Conservation (phyloP, 2,888 invertebrate genomes). For the Mellilla xanthometata region DNA sequence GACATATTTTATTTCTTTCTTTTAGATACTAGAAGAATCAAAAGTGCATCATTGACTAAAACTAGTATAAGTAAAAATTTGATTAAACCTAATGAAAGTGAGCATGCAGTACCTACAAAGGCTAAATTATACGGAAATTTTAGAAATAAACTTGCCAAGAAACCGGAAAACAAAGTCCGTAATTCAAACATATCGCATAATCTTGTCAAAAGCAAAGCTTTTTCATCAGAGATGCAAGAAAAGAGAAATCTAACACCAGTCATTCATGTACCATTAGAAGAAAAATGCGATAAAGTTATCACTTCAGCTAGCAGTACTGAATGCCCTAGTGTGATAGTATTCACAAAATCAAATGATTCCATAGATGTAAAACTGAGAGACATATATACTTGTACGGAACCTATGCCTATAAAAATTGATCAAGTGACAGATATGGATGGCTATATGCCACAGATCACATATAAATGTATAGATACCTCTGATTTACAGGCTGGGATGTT, state of each 20-base stretch:
- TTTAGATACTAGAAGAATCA: conserved; percentile 44
- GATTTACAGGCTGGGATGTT: conserved; percentile 43
- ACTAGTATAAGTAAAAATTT: conserved; percentile 51
- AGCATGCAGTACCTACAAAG: conserved; percentile 44
- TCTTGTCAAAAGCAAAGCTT: conserved; percentile 31
- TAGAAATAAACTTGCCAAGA: conserved; percentile 35
- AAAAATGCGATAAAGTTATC: conserved; percentile 30
- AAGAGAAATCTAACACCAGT: conserved; percentile 43
- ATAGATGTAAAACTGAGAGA: conserved; percentile 45
- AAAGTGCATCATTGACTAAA: conserved; percentile 40
- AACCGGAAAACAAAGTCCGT: conserved; percentile 35
- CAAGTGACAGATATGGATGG: conserved; percentile 48
- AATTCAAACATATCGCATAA: conserved; percentile 28
- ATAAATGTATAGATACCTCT: conserved; percentile 37
- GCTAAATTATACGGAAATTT: conserved; percentile 39
- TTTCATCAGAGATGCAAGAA: conserved; percentile 40
- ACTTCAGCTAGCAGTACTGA: background rate
- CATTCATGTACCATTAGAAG: conserved; percentile 59
- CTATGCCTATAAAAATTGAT: conserved; percentile 38
- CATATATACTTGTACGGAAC: conserved; percentile 45
- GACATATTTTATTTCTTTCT: conserved; percentile 21
- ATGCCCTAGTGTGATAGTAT: conserved; percentile 13
- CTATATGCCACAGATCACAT: conserved; percentile 35
- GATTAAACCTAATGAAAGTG: conserved; percentile 45
- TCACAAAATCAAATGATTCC: conserved; percentile 31